Evolutionary conservation across 2,888 invertebrate species (phyloP).

Genomic region (Pachycephus smyrnensis): DNA sequence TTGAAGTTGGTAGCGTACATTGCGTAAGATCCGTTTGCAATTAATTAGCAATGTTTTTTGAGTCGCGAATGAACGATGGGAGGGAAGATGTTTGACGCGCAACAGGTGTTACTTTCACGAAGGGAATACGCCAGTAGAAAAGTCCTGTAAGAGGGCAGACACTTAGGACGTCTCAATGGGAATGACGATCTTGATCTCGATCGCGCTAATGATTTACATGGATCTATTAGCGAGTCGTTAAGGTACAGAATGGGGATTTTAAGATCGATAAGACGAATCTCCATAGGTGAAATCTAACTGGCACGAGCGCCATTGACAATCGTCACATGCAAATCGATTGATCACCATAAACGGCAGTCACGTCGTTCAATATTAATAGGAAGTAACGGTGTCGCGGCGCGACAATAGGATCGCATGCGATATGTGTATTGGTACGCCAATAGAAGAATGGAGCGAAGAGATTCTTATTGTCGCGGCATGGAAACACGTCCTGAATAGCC

Average conservation of each 20-base stretch:
- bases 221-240: neutral
- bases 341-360: neutral
- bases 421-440: neutral
- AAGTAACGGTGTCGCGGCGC: slow-evolving; percentile 1
- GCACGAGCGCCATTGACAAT: neutral
- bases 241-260: neutral
- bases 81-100: neutral
- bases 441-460: neutral
- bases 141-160: neutral
- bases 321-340: neutral
- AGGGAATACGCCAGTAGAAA: neutral
- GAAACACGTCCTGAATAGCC: slow-evolving; percentile 4
- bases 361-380: neutral
- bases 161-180: neutral
- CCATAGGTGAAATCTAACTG: neutral
- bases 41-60: neutral
- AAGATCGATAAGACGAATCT: neutral
- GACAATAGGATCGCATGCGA: neutral
- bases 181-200: neutral
- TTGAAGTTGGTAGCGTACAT: neutral
- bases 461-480: neutral
- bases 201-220: neutral
- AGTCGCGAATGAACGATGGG: neutral
- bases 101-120: neutral
- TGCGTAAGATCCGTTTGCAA: neutral